Conservation (phyloP, 2,113 vertebrate species). For the Phoxinus phoxinus region DNA sequence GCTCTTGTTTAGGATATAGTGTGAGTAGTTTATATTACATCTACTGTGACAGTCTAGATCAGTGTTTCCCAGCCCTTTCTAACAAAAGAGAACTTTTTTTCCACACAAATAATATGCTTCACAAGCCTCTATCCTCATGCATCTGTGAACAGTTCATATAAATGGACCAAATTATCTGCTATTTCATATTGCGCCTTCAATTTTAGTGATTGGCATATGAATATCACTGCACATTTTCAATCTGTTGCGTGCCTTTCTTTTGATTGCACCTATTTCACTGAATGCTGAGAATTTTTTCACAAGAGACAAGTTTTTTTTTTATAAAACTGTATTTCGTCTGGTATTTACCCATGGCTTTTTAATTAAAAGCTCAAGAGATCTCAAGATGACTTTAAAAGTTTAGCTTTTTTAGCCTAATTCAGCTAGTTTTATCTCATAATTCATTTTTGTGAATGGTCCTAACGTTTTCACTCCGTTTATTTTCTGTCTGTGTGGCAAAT, state of each 20-base stretch:
- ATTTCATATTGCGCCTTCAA: not conserved
- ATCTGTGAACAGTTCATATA: not conserved
- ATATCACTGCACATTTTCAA: slow-evolving; percentile 1
- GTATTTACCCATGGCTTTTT: not conserved
- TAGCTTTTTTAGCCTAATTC: too few species aligned
- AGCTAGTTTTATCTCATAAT: not conserved
- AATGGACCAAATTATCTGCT: not conserved
- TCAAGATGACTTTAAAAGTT: too few species aligned
- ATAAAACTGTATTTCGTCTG: not conserved
- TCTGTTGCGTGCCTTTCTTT: not conserved
- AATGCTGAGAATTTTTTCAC: not conserved
- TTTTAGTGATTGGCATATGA: not conserved
- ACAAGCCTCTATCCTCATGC: not conserved
- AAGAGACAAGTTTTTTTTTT: slow-evolving; percentile 1
- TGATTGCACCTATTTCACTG: not conserved
- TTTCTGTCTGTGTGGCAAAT: not conserved
- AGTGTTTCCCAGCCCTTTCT: not conserved
- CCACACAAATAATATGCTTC: not conserved
- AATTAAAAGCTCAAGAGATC: not conserved
- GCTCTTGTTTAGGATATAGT: not conserved
- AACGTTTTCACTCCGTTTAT: not conserved
- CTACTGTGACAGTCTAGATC: not conserved
- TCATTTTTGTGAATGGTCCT: not conserved
- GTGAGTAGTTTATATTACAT: not conserved
- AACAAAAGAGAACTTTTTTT: not conserved